phyloP scores from a whole-genome alignment of 2,797 vertebrate genomes.

The Okamejei kenojei region DNA sequence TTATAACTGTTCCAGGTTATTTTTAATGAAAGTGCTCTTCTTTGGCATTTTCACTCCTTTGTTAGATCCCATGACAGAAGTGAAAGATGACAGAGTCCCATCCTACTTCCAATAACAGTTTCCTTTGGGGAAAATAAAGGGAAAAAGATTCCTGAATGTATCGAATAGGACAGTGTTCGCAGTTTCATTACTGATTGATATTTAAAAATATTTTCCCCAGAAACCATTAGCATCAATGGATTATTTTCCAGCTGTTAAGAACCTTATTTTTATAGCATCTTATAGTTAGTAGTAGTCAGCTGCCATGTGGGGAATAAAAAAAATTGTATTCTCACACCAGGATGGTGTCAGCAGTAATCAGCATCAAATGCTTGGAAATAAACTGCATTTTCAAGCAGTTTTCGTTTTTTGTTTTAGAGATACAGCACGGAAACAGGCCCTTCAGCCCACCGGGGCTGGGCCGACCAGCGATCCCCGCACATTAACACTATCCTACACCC shows the following conservation, averaged over 20 bases:
- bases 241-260: not conserved
- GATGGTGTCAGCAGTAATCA: no score
- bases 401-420: no score
- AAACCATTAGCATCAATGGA: not conserved
- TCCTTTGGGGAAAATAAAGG: not conserved
- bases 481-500: no score
- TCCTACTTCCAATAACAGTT: not conserved
- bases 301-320: no score
- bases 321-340: no score
- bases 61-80: not conserved
- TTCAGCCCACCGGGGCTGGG: no score
- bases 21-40: not conserved
- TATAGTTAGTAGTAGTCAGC: not conserved
- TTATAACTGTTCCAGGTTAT: not conserved
- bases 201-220: not conserved
- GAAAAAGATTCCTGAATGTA: not conserved
- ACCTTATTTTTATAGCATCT: not conserved
- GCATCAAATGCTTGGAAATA: no score
- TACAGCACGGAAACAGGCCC: no score
- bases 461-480: no score
- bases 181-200: not conserved
- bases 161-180: not conserved
- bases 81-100: not conserved
- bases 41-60: not conserved
- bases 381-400: no score